Base-by-base conservation (phyloP, 2,888 invertebrate species). In the Cartodere bifasciata region DNA sequence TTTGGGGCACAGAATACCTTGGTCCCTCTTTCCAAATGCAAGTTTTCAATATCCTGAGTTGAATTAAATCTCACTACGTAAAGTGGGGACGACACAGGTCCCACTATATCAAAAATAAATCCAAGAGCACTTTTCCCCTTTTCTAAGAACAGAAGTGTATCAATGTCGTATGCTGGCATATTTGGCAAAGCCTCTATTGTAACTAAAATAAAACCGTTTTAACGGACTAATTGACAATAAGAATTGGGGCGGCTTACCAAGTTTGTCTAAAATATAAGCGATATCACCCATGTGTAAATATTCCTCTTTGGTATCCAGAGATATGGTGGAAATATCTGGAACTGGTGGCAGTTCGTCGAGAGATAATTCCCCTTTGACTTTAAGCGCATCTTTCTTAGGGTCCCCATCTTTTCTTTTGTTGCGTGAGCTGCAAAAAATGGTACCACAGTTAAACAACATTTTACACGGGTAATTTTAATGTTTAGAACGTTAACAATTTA, bases 41-140 rank as follows among this genome's bases (percentile, higher is more conserved):
- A 71, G 24, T 72, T 68, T 26, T 67, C 55, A 29, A 87, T 83
- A 51, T 94, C 85, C 30, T 80, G 71, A 7, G 58, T 55, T 0
- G 72, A 76, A 62, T 91, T 92, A 59, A 94, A 94, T 3, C 92
- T 69, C n/a, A 95, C 72, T 43, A 84, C 81, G 58, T 95, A 95
- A 43, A 82, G 69, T 0, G 95, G 94, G 45, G 79, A 74, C 0
- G 69, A 65, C 0, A 94, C 84, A 57, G 68, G 83, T 9, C 95
- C 94, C 53, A 94, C 78, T 0, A 92, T 87, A 64, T 95, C 95
- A 58, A 86, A 90, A 28, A 94, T 75, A 55, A 76, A 72, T 4
- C 85, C 85, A 3, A 88, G 59, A 6, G 82, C 68, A 43, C 71
- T 70, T 37, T 77, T 71, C 3, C 86, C 84, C 44, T 75, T 72